Base-by-base conservation (phyloP, 2,888 invertebrate species). In the Phortica okadai region DNA sequence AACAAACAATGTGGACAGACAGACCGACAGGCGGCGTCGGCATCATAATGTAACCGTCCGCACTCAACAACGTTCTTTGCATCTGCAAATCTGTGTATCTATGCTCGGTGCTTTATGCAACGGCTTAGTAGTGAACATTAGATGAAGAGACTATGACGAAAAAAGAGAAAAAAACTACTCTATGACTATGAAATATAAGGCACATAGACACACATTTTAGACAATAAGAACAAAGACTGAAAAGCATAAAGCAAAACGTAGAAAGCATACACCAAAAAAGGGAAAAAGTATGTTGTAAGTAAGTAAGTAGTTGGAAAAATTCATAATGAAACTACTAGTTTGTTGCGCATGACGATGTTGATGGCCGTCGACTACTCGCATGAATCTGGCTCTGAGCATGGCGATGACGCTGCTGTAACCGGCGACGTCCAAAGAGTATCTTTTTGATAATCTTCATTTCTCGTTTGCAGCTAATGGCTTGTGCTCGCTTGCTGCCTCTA, bases 401-500 rank as follows among this genome's bases (percentile, higher is more conserved):
- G 41, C 16, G 59, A 8, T 59, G 59, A 21, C 25, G 62, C 62
- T 62, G 25, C 7, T 16, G 62, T 7, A 21, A 21, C 21, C 8
- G 44, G 11, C 70, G 33, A n/a, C 44, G 67, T 67, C 67, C 16
- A 67, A 67, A 67, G 67, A 21, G 85, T 85, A 85, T 85, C 85
- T 85, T 86, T 86, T 82, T 86, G 85, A 85, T 85, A 85, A 85
- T 85, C 85, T 85, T 85, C 85, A 85, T 86, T 85, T 86, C 85
- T 85, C 86, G 85, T 85, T 85, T 85, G 85, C 86, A 81, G 85
- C 85, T 85, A 86, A 85, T 85, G 85, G 85, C 85, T 85, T 86
- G 86, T 72, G 54, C 54, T 33, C 66, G 59, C 21, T 11, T 59
- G n/a, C 11, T 11, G 14, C 21, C 54, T 54, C 54, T 72, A 56